phyloP scores from a whole-genome alignment of 2,888 invertebrate species.

The Monochamus alternatus region DNA sequence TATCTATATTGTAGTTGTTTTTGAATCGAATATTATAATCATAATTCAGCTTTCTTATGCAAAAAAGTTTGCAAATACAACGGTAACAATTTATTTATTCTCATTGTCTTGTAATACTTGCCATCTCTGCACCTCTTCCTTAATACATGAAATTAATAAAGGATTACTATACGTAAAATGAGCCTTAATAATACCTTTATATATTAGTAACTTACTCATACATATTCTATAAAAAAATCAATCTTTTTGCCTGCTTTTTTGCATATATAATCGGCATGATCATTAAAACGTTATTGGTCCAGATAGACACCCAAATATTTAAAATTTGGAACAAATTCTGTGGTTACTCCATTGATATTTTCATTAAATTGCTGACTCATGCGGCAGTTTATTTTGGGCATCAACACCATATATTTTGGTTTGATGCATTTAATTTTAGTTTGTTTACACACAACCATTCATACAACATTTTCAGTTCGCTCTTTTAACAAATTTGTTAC shows the following conservation, averaged over 20 bases:
- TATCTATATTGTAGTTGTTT: background rate
- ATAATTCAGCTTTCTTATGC: background rate
- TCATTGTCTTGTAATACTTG: background rate
- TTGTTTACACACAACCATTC: slow-evolving; percentile 18
- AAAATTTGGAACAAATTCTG: background rate
- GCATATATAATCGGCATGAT: background rate
- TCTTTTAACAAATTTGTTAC: slow-evolving; percentile 25
- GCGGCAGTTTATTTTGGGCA: background rate
- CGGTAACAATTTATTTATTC: background rate
- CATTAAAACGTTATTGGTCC: background rate
- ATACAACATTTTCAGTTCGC: background rate
- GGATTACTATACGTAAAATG: background rate
- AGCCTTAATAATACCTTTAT: background rate
- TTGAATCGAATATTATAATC: background rate
- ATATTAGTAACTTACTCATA: background rate
- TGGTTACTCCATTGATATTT: background rate
- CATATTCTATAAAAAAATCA: background rate
- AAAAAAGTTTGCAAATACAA: background rate
- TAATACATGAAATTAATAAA: background rate
- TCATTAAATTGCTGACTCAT: background rate
- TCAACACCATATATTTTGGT: background rate
- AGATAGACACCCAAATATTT: background rate
- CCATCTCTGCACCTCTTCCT: background rate
- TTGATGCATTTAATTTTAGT: background rate
- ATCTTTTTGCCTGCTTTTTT: background rate